Conservation (phyloP, 92 coral and sea anemone genomes). For the Zoanthus solanderi region DNA sequence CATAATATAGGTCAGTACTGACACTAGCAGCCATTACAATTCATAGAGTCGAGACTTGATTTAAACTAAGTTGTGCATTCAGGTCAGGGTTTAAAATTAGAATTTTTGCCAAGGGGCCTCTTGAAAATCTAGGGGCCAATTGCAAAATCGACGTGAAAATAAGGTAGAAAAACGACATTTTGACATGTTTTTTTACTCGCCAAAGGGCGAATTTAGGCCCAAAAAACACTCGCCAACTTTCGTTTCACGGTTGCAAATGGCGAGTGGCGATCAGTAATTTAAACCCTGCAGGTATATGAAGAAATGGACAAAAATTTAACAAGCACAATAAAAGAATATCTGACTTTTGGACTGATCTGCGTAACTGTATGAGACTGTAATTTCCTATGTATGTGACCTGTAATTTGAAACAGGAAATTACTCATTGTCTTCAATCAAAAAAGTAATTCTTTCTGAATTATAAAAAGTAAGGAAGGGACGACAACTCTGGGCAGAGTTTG, state of each 20-base stretch:
- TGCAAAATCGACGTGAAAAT: no score
- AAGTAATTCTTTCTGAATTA: constrained; percentile 3
- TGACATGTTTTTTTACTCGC: no score
- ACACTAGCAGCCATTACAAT: constrained; percentile 22
- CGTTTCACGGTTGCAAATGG: no score
- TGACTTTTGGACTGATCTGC: constrained; percentile 35
- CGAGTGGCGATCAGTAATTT: no score
- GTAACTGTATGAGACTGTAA: constrained; percentile 16
- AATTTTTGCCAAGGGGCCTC: no score
- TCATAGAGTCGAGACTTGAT: not conserved
- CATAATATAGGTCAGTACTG: not conserved
- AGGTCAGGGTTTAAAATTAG: not conserved
- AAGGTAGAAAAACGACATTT: no score
- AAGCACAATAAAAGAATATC: constrained; percentile 39
- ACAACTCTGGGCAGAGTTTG: constrained; percentile 16
- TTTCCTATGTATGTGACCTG: constrained; percentile 30
- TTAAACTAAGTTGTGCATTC: constrained; percentile 1
- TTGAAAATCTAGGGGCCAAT: no score
- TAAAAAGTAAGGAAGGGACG: not conserved
- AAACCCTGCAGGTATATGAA: not conserved
- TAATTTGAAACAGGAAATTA: constrained; percentile 23
- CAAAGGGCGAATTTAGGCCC: no score
- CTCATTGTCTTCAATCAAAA: not conserved
- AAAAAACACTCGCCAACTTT: no score
- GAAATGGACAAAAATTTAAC: constrained; percentile 20